Conservation (phyloP, 2,888 invertebrate genomes). For the Zygogramma bicolorata region DNA sequence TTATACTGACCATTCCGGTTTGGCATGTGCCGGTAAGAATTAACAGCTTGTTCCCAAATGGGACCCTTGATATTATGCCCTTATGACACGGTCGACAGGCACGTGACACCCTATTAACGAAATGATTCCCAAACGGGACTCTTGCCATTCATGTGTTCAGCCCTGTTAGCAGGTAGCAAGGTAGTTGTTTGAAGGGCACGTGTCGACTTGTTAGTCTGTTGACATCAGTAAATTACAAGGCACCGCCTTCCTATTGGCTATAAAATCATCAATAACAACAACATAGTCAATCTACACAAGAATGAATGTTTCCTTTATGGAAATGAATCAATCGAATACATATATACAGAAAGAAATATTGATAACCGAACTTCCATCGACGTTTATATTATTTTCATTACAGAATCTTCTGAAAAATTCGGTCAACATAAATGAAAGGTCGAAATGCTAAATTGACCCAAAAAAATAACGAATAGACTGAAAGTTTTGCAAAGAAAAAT, state of each 20-base stretch:
- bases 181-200: not conserved
- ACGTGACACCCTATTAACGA: slow-evolving; percentile 25
- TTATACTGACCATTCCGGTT: not conserved
- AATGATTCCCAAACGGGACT: slow-evolving; percentile 40
- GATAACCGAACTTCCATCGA: too few species aligned
- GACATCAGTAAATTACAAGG: not conserved
- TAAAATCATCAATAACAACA: too few species aligned
- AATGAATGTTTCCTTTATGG: too few species aligned
- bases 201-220: not conserved
- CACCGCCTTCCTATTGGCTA: not conserved
- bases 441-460: too few species aligned
- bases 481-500: too few species aligned
- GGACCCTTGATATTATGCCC: slow-evolving; percentile 37
- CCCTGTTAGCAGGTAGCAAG: slow-evolving; percentile 25
- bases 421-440: too few species aligned
- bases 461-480: too few species aligned
- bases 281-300: too few species aligned
- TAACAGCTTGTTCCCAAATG: slow-evolving; percentile 24
- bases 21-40: slow-evolving; percentile 21
- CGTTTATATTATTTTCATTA: too few species aligned
- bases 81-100: slow-evolving; percentile 20
- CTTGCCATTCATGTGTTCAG: slow-evolving; percentile 27
- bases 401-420: too few species aligned
- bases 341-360: too few species aligned
- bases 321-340: too few species aligned